A percentile compares a stretch with the other conserved stretches of the same genome.
Evolutionary conservation across 2,888 invertebrate species (phyloP).

Genomic region (Anorthoa munda): DNA sequence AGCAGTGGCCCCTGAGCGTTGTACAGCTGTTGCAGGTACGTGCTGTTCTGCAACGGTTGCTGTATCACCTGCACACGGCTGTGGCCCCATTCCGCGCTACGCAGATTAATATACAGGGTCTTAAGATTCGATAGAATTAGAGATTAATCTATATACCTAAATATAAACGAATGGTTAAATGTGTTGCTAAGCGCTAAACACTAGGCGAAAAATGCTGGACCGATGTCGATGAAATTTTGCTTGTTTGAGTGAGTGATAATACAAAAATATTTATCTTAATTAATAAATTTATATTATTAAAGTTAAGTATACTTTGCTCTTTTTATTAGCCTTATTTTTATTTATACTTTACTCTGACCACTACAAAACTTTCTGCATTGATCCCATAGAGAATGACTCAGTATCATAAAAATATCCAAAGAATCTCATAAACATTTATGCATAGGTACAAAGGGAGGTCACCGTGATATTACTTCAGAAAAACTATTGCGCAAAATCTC

Average conservation of each 20-base stretch:
- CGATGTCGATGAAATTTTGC: no score
- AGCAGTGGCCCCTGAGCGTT: slow-evolving; percentile 95
- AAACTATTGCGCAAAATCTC: background rate
- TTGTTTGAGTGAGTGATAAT: no score
- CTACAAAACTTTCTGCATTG: background rate
- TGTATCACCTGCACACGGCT: slow-evolving; percentile 96
- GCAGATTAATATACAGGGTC: slow-evolving; percentile 2
- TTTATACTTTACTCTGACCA: background rate
- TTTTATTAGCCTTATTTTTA: no score
- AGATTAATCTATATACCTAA: no score
- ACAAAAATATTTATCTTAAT: no score
- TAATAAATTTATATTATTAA: no score
- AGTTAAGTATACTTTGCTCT: background rate
- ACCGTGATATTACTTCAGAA: background rate
- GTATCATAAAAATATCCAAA: background rate
- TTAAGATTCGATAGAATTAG: background rate
- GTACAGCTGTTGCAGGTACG: slow-evolving; percentile 95
- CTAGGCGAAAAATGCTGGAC: no score
- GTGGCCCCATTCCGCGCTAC: slow-evolving; percentile 93
- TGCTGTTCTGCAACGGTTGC: slow-evolving; percentile 94
- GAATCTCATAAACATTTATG: background rate
- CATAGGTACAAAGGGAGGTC: background rate
- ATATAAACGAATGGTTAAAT: no score
- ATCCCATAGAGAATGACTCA: no score
- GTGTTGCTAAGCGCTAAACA: no score